phyloP scores from a whole-genome alignment of 2,113 vertebrate species.

The Crotophaga sulcirostris region DNA sequence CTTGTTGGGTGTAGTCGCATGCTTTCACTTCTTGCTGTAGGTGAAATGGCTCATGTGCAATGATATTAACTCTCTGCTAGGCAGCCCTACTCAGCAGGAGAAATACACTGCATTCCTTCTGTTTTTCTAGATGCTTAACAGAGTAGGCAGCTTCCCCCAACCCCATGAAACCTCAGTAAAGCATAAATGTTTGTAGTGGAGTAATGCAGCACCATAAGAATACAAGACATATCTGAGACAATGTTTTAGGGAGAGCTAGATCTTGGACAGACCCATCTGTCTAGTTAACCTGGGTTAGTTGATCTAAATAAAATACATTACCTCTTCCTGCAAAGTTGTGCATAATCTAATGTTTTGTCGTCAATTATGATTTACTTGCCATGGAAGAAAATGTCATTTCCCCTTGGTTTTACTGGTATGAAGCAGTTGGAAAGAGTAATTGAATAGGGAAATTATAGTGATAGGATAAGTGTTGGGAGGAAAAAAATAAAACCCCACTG shows the following conservation, averaged over 20 bases:
- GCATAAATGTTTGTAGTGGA: neutral
- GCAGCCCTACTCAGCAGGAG: neutral
- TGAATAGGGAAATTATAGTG: neutral
- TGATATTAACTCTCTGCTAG: conserved; percentile 55
- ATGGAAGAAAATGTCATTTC: conserved; percentile 4
- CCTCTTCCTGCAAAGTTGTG: neutral
- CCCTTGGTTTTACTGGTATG: neutral
- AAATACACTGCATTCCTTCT: neutral
- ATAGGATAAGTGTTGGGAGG: neutral
- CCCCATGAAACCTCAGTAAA: neutral
- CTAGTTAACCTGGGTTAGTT: neutral
- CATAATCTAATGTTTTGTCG: neutral
- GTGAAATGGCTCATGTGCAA: conserved; percentile 64
- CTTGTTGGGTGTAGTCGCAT: conserved; percentile 61
- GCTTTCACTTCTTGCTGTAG: conserved; percentile 64
- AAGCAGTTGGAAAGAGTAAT: neutral
- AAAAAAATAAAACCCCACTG: neutral
- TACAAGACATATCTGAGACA: neutral
- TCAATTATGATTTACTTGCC: neutral
- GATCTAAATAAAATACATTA: neutral
- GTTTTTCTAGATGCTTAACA: neutral
- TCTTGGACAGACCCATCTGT: neutral
- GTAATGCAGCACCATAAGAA: neutral
- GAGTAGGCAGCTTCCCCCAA: neutral
- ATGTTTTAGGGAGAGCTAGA: neutral